phyloP scores from a whole-genome alignment of 2,888 invertebrate species.

The Anoncus sp. region DNA sequence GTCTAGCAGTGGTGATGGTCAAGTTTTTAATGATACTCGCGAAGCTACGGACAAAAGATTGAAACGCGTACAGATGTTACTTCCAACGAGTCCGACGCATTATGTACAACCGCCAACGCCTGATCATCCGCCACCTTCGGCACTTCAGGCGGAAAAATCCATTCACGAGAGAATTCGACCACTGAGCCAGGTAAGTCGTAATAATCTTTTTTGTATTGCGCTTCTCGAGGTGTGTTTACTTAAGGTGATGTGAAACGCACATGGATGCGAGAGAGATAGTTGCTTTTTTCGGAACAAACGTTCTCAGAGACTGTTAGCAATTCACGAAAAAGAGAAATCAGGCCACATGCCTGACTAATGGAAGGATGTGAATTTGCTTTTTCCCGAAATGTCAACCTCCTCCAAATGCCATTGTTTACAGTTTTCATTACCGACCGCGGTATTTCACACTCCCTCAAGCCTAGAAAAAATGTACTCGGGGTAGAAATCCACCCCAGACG shows the following conservation, averaged over 20 bases:
- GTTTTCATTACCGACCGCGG: too few species aligned
- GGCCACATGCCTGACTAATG: too few species aligned
- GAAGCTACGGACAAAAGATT: conserved; percentile 80
- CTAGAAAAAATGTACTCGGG: too few species aligned
- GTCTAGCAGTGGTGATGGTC: conserved; percentile 81
- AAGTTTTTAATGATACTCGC: conserved; percentile 77
- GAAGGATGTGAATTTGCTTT: too few species aligned
- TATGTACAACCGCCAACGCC: conserved; percentile 97
- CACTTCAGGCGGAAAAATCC: conserved; percentile 93
- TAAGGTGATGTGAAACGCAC: not conserved
- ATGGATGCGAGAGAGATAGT: too few species aligned
- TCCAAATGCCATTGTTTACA: too few species aligned
- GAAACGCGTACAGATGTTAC: conserved; percentile 81
- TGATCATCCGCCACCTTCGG: conserved; percentile 96
- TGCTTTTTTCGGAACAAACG: too few species aligned
- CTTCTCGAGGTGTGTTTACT: not conserved
- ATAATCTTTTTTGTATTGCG: not conserved
- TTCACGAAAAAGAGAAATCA: too few species aligned
- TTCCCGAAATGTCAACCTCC: too few species aligned
- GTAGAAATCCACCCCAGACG: too few species aligned
- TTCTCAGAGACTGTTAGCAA: too few species aligned
- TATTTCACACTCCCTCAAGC: too few species aligned
- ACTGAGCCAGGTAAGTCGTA: conserved; percentile 92
- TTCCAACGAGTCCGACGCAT: conserved; percentile 94
- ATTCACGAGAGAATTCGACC: conserved; percentile 96